phyloP scores from a whole-genome alignment of 2,888 invertebrate genomes.

The Gymnocheta viridis region DNA sequence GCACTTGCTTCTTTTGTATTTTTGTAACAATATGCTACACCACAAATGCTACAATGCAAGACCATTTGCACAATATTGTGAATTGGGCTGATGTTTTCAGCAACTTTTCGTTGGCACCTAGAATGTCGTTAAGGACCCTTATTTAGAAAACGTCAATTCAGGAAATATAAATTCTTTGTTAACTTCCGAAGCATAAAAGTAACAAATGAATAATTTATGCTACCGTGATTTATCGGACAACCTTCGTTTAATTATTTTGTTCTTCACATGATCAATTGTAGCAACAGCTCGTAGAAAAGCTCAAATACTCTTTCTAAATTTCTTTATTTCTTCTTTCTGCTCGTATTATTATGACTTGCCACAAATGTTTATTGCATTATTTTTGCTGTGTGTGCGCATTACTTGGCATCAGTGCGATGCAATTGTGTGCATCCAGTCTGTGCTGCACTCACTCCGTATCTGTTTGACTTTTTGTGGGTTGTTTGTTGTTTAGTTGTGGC shows the following conservation, averaged over 20 bases:
- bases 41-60: too few relatives aligned
- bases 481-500: slow-evolving; percentile 17
- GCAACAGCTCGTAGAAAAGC: slow-evolving; percentile 28
- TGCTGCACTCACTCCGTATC: slow-evolving; percentile 5
- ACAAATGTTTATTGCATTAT: slow-evolving; percentile 57
- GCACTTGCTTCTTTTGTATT: too few relatives aligned
- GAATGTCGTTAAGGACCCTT: too few relatives aligned
- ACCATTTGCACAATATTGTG: too few relatives aligned
- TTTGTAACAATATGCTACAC: too few relatives aligned
- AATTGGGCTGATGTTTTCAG: too few relatives aligned
- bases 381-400: slow-evolving; percentile 38
- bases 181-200: too few relatives aligned
- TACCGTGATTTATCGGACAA: not conserved
- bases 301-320: slow-evolving; percentile 7
- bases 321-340: slow-evolving; percentile 30
- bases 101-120: too few relatives aligned
- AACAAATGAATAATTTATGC: too few relatives aligned
- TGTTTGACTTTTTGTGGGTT: not conserved
- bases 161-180: too few relatives aligned
- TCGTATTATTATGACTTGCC: slow-evolving; percentile 67
- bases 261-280: slow-evolving; percentile 27
- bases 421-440: slow-evolving; percentile 35
- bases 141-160: too few relatives aligned
- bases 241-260: not conserved
- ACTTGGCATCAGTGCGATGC: slow-evolving; percentile 13